Percentiles rank a stretch among this genome's conserved stretches.
Evolutionary conservation across 2,797 vertebrate species (phyloP).

Genomic region (Kryptopterus vitreolus): DNA sequence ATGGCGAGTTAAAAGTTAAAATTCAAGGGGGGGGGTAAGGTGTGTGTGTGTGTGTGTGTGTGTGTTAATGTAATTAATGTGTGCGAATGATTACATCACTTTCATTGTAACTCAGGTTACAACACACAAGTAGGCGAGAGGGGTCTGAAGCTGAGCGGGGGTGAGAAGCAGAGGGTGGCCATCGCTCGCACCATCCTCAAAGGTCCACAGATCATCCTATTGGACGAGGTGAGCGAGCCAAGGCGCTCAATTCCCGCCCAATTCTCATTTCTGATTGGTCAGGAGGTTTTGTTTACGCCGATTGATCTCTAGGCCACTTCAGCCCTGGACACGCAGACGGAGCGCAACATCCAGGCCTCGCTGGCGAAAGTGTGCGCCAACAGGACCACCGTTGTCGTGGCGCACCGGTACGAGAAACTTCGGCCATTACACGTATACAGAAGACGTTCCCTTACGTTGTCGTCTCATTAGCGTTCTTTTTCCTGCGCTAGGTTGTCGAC

Average conservation of each 20-base stretch:
- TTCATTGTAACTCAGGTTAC: conserved; percentile 76
- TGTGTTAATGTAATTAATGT: background rate
- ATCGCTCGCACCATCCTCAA: conserved; percentile 96
- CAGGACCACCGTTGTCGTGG: conserved; percentile 88
- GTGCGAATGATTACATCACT: too few species aligned
- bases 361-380: conserved; percentile 86
- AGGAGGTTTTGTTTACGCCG: too few species aligned
- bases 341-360: conserved; percentile 94
- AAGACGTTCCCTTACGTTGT: background rate
- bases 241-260: background rate
- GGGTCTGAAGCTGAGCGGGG: conserved; percentile 93
- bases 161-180: conserved; percentile 95
- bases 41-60: background rate
- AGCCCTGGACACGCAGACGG: conserved; percentile 90
- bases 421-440: background rate
- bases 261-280: background rate
- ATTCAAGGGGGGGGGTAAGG: too few species aligned
- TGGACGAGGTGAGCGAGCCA: conserved; percentile 84
- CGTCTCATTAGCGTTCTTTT: background rate
- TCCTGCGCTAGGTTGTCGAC: conserved; percentile 84
- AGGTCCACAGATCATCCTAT: conserved; percentile 86
- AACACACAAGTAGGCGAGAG: conserved; percentile 90
- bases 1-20: conserved; percentile 82
- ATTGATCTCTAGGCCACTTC: conserved; percentile 84
- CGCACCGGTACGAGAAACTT: conserved; percentile 82